Evolutionary conservation across 2,797 vertebrate genomes (phyloP).

Genomic region (Pipistrellus nathusii): DNA sequence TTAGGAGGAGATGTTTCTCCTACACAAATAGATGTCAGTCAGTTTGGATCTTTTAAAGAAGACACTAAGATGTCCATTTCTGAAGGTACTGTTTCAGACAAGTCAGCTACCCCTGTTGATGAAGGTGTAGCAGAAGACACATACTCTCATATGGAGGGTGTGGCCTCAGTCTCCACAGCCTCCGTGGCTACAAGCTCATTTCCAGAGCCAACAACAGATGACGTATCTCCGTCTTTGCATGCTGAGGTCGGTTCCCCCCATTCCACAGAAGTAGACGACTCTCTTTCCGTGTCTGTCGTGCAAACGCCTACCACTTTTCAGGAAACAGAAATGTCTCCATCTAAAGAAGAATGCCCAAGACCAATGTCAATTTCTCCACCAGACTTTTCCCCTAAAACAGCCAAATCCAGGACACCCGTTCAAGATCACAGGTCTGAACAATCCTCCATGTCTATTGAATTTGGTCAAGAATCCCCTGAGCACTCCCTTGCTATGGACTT

Average conservation of each 20-base stretch:
- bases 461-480: constrained; percentile 95
- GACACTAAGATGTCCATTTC: constrained; percentile 99
- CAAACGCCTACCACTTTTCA: constrained; percentile 97
- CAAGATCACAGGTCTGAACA: constrained; percentile 94
- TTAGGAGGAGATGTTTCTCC: constrained; percentile 89
- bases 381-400: constrained; percentile 94
- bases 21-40: constrained; percentile 90
- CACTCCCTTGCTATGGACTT: constrained; percentile 97
- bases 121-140: constrained; percentile 97
- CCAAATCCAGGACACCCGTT: constrained; percentile 90
- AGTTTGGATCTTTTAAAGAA: constrained; percentile 93
- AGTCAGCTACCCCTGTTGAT: constrained; percentile 95
- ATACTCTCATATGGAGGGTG: constrained; percentile 95
- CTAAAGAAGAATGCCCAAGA: constrained; percentile 95
- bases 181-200: constrained; percentile 97
- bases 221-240: constrained; percentile 95
- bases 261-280: constrained; percentile 98
- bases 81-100: constrained; percentile 97
- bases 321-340: constrained; percentile 95
- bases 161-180: constrained; percentile 96
- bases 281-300: constrained; percentile 98
- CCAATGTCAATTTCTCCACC: constrained; percentile 98
- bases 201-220: constrained; percentile 96
- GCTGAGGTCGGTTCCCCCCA: constrained; percentile 98
- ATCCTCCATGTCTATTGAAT: constrained; percentile 94